Evolutionary conservation across 2,113 vertebrate species (phyloP).

Genomic region (Ancistrus triradiatus): DNA sequence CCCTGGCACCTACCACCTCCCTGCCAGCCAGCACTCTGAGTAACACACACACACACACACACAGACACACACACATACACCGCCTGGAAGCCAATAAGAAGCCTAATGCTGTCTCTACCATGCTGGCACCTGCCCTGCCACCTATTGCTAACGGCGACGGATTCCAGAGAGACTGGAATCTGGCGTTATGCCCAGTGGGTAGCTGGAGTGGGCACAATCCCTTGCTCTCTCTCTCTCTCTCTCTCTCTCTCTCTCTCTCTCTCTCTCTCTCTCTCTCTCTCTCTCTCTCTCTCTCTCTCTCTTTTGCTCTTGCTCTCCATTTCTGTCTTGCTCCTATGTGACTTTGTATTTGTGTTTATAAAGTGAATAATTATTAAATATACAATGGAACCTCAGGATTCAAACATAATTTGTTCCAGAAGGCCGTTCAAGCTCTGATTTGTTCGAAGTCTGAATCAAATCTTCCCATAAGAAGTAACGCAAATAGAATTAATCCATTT

Average conservation of each 20-base stretch:
- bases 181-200: constrained; percentile 37
- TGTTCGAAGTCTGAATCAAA: too few relatives aligned
- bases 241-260: neutral
- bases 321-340: too few relatives aligned
- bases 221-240: constrained; percentile 14
- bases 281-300: neutral
- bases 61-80: constrained; percentile 11
- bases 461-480: too few relatives aligned
- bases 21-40: constrained; percentile 23
- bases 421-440: too few relatives aligned
- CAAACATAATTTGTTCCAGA: too few relatives aligned
- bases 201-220: constrained; percentile 26
- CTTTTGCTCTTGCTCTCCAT: constrained; percentile 26
- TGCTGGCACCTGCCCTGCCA: constrained; percentile 45
- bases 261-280: neutral
- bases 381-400: too few relatives aligned
- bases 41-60: constrained; percentile 34
- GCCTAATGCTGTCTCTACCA: constrained; percentile 34
- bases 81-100: constrained; percentile 27
- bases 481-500: too few relatives aligned
- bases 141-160: constrained; percentile 44
- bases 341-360: too few relatives aligned
- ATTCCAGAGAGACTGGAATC: constrained; percentile 39
- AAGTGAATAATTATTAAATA: too few relatives aligned
- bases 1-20: constrained; percentile 36